A percentile compares a stretch with the other conserved stretches of the same genome.
Conservation (phyloP, 2,797 vertebrate species). For the Manis javanica region DNA sequence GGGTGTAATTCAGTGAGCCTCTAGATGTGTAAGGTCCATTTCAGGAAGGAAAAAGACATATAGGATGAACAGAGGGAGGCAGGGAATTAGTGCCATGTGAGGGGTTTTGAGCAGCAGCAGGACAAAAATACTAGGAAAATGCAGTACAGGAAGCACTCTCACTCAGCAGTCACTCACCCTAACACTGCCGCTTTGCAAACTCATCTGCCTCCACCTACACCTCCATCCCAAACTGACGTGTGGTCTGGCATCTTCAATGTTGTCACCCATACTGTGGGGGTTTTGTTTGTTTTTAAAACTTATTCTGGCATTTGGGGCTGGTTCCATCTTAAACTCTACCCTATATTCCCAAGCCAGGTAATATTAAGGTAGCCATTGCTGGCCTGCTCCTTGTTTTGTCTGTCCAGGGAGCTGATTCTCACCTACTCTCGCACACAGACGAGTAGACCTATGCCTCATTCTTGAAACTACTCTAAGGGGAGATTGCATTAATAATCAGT, state of each 20-base stretch:
- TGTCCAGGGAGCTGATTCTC: neutral
- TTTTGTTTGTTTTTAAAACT: neutral
- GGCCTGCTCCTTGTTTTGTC: neutral
- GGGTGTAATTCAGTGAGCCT: neutral
- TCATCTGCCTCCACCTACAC: rapidly evolving
- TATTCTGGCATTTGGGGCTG: neutral
- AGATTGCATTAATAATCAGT: neutral
- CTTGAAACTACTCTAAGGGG: neutral
- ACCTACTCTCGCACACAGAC: neutral
- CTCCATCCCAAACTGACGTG: neutral
- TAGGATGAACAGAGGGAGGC: neutral
- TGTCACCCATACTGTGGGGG: neutral
- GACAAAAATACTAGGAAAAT: neutral
- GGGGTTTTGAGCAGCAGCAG: neutral
- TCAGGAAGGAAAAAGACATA: neutral
- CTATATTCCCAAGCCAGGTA: neutral
- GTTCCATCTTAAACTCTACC: neutral
- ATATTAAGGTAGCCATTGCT: neutral
- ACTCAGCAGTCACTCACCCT: neutral
- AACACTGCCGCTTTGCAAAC: neutral
- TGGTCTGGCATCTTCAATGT: neutral
- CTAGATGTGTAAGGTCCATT: neutral
- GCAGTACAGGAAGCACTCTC: neutral
- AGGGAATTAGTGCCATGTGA: neutral
- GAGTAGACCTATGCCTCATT: neutral